Evolutionary conservation across 2,888 invertebrate species (phyloP), one percentile per base, ranked within the genome.

Genomic region (Iphiclides podalirius): DNA sequence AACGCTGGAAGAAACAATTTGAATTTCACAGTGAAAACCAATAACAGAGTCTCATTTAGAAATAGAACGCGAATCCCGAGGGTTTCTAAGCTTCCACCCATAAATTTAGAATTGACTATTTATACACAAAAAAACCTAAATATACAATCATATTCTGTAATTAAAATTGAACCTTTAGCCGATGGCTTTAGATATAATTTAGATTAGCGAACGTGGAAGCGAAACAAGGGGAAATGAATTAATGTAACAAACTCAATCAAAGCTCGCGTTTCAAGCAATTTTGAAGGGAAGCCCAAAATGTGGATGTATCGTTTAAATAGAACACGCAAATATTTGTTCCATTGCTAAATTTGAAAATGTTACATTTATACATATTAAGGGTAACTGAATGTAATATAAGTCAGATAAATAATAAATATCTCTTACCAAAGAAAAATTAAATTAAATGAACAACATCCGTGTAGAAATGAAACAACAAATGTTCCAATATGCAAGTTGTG

Each of bases 11-110:
- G 60, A 61, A 60, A 59, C 61, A 62, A 73, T 59, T 67, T 66
- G 62, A 66, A 67, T 66, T 20, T 34, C 38, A 17, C 13, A 43
- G 38, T 43, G 15, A 52, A 52, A 65, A 73, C 68, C 28, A 49
- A 49, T 44, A 71, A 72, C 70, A 68, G 61, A 67, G 63, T 58
- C 68, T 70, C 72, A 75, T 79, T 78, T 76, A 68, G 67, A 74
- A 75, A 75, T 75, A 75, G 73, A 74, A 69, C 67, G 70, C 66
- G 67, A 67, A 65, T 63, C 66, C 69, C 77, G 60, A 62, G 72
- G 75, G 75, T 65, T 71, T 71, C 34, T 73, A 75, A 77, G 74
- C 75, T 74, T 62, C 63, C 69, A 67, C 72, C 72, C 69, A 79
- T 80, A 79, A 78, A 79, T 79, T 75, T 64, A 66, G 68, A 75